Evolutionary conservation across 2,113 vertebrate genomes (phyloP).

Genomic region (Callorhinus ursinus): DNA sequence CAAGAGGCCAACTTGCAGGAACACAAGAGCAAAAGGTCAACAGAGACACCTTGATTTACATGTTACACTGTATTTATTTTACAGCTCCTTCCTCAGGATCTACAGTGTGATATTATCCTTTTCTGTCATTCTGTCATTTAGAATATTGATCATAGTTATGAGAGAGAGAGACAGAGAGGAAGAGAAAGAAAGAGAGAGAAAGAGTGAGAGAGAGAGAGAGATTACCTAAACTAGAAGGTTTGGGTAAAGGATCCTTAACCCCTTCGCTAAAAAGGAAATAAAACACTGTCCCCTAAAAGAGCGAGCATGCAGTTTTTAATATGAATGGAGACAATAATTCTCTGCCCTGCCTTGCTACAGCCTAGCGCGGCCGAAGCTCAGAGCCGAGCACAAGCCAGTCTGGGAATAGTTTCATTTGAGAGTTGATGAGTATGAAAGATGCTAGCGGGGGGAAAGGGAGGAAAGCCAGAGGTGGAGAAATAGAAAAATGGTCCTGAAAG

Average conservation of each 20-base stretch:
- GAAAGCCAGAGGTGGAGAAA: background rate
- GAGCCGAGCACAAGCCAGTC: background rate
- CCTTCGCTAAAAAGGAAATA: background rate
- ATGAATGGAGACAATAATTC: background rate
- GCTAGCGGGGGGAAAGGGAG: background rate
- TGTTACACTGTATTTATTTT: background rate
- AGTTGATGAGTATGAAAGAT: background rate
- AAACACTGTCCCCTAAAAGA: background rate
- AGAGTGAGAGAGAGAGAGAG: background rate
- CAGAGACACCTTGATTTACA: background rate
- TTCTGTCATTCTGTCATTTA: background rate
- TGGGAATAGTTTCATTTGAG: background rate
- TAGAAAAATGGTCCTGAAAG: background rate
- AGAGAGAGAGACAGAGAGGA: background rate
- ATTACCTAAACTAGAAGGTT: background rate
- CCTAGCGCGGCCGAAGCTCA: accelerated
- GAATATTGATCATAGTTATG: background rate
- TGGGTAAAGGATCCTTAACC: background rate
- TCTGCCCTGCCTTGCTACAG: background rate
- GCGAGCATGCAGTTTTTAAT: background rate
- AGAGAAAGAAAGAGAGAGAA: background rate
- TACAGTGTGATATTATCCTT: background rate
- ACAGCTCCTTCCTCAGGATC: background rate
- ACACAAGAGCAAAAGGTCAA: background rate
- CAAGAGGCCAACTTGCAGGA: background rate